These are phyloP conservation scores for Hyles lineata DNA, from an alignment of 2,888 invertebrate genomes.

Conservation along the genomic window DNA sequence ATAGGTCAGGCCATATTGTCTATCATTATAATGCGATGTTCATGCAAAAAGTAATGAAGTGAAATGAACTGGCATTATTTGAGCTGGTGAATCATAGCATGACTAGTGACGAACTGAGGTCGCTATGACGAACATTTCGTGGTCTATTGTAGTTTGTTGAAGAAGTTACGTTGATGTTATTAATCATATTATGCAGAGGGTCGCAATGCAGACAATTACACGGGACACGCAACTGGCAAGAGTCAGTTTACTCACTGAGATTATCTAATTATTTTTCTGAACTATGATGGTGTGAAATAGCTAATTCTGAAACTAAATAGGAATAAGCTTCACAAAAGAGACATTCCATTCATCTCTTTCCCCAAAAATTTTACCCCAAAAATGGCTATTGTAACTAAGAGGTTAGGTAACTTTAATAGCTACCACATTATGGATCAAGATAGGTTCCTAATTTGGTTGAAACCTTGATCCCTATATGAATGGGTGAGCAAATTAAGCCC, in stretches of 20 bases:
- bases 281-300: no score
- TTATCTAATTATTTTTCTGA: no score
- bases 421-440: no score
- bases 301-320: no score
- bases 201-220: neutral
- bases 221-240: neutral
- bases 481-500: no score
- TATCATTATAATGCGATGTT: neutral
- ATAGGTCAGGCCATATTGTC: neutral
- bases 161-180: neutral
- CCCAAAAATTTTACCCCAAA: no score
- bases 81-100: constrained; percentile 20
- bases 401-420: no score
- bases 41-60: constrained; percentile 17
- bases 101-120: constrained; percentile 2
- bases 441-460: no score
- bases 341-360: no score
- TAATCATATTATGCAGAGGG: neutral
- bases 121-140: constrained; percentile 17
- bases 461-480: no score
- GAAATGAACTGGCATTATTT: neutral
- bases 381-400: no score
- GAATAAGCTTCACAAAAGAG: no score
- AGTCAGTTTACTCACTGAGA: neutral
- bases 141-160: neutral